phyloP scores from a whole-genome alignment of 2,888 invertebrate species.

The Athripsodes cinereus region DNA sequence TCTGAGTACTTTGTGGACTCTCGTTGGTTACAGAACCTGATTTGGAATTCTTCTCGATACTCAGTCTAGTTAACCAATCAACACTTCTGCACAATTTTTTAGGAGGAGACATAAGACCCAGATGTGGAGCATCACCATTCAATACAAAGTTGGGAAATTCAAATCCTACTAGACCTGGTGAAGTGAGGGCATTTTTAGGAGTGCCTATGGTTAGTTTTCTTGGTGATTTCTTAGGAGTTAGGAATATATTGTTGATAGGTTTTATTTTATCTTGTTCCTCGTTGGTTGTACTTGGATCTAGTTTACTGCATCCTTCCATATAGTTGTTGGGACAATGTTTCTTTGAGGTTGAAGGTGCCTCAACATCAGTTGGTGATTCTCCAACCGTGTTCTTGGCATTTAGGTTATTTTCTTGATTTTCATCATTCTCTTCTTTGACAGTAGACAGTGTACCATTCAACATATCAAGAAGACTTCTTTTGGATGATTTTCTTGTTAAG shows the following conservation, averaged over 20 bases:
- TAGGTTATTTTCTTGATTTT: constrained; percentile 33
- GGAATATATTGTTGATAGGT: constrained; percentile 11
- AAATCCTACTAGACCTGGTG: constrained; percentile 53
- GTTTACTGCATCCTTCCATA: constrained; percentile 2
- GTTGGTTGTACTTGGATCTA: constrained; percentile 25
- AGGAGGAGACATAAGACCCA: constrained; percentile 62
- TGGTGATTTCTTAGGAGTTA: constrained; percentile 25
- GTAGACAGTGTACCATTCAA: constrained; percentile 34
- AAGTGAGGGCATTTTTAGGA: constrained; percentile 31
- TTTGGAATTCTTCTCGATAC: constrained; percentile 44
- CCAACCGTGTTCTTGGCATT: constrained; percentile 22
- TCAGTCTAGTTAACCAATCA: constrained; percentile 66
- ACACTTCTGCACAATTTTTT: constrained; percentile 56
- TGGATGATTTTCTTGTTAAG: constrained; percentile 33
- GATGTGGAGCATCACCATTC: constrained; percentile 72
- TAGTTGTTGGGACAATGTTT: constrained; percentile 12
- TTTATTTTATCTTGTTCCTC: constrained; percentile 2
- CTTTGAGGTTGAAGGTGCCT: constrained; percentile 23
- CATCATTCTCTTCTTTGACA: constrained; percentile 30
- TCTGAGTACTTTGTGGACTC: constrained; percentile 2
- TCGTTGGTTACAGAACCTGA: neutral
- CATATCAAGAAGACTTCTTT: constrained; percentile 42
- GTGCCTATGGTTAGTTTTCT: constrained; percentile 29
- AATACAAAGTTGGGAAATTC: constrained; percentile 72
- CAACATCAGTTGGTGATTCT: neutral